phyloP scores from a whole-genome alignment of 2,797 vertebrate species.

The Micrastur ruficollis region DNA sequence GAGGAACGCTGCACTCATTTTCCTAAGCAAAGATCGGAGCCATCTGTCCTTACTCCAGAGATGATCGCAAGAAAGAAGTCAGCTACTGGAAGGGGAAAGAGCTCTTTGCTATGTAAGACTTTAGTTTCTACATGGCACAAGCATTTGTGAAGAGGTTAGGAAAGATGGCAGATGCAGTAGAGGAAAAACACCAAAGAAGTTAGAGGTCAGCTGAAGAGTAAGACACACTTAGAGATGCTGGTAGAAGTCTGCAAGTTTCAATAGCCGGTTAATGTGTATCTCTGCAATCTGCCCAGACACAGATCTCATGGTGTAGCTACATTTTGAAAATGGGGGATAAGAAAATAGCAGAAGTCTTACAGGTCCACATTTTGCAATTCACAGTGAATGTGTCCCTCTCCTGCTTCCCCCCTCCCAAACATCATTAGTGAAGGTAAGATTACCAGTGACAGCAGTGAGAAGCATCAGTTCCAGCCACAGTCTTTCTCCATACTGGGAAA shows the following conservation, averaged over 20 bases:
- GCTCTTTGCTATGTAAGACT: background rate
- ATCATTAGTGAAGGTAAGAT: background rate
- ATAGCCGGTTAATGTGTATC: accelerated
- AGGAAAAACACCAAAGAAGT: background rate
- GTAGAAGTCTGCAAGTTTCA: background rate
- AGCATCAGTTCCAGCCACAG: background rate
- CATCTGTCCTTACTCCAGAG: background rate
- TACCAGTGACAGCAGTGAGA: background rate
- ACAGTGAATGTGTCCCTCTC: background rate
- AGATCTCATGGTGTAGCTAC: background rate
- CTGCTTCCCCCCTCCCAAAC: background rate
- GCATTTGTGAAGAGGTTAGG: background rate
- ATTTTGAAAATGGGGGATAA: background rate
- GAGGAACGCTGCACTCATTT: background rate
- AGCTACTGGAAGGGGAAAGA: background rate
- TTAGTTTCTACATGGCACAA: background rate
- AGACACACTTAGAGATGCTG: background rate
- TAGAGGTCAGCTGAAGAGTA: background rate
- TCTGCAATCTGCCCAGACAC: background rate
- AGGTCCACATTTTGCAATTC: background rate
- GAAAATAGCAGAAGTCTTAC: background rate
- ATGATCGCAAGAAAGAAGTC: background rate
- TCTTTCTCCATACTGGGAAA: background rate
- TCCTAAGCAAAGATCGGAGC: background rate
- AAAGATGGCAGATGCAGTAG: background rate